Evolutionary conservation across 2,113 vertebrate species (phyloP).

Genomic region (Panurus biarmicus): DNA sequence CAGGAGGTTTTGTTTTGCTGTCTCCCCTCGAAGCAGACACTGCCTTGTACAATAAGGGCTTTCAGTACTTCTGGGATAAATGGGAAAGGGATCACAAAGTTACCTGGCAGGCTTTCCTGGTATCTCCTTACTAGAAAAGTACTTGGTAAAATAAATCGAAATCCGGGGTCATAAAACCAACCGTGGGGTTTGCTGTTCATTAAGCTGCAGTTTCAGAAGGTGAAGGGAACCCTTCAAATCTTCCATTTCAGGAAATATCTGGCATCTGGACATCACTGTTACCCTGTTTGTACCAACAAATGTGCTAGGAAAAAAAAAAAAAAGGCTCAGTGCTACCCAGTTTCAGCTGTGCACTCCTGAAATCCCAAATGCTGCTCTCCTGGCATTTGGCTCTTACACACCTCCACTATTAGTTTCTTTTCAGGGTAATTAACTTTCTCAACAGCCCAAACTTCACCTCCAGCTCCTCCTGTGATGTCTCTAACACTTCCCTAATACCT

Average conservation of each 20-base stretch:
- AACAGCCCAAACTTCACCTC: not conserved
- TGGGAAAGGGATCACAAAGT: not conserved
- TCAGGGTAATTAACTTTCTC: slow-evolving; percentile 19
- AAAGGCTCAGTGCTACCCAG: not conserved
- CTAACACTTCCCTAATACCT: slow-evolving; percentile 21
- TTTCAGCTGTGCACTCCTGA: not conserved
- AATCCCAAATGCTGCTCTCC: not conserved
- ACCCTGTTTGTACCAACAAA: not conserved
- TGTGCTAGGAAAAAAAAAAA: not conserved
- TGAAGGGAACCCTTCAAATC: not conserved
- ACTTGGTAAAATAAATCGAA: not conserved
- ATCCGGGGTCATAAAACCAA: not conserved
- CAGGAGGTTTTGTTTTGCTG: not conserved
- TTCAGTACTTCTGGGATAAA: not conserved
- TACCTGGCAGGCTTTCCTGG: not conserved
- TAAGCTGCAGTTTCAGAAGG: not conserved
- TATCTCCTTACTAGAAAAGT: not conserved
- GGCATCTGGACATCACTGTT: not conserved
- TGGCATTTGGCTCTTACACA: not conserved
- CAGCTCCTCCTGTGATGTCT: not conserved
- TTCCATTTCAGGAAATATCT: not conserved
- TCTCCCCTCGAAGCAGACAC: not conserved
- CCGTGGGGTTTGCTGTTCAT: not conserved
- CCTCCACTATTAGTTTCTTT: slow-evolving; percentile 19
- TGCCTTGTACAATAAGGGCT: not conserved